Conservation (phyloP, 2,888 invertebrate species). For the Tuta absoluta region DNA sequence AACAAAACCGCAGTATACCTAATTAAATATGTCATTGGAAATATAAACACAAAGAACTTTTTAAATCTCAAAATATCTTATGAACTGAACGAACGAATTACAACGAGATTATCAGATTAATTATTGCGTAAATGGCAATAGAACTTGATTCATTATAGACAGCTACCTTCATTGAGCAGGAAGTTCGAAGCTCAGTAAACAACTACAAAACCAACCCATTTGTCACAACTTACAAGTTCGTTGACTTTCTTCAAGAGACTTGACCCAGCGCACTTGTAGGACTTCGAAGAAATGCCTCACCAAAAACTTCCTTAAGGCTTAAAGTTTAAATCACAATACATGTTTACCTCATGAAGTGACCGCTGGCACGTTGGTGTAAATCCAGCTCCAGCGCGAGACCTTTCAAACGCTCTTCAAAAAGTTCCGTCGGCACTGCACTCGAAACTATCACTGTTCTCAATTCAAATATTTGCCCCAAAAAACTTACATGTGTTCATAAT, state of each 20-base stretch:
- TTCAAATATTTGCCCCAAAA: constrained; percentile 10
- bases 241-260: constrained; percentile 41
- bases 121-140: not conserved
- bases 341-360: constrained; percentile 86
- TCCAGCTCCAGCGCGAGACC: constrained; percentile 88
- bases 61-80: not conserved
- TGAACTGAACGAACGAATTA: not conserved
- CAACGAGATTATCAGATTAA: not conserved
- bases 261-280: constrained; percentile 29
- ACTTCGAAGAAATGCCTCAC: constrained; percentile 1
- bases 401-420: constrained; percentile 56
- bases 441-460: constrained; percentile 41
- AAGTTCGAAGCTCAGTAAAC: constrained; percentile 32
- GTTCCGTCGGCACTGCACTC: constrained; percentile 59
- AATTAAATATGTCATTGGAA: no score
- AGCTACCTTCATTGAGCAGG: constrained; percentile 14
- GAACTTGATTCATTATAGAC: constrained; percentile 7
- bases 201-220: constrained; percentile 45
- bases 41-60: not conserved
- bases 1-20: no score
- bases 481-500: constrained; percentile 50
- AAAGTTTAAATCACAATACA: constrained; percentile 12
- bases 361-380: constrained; percentile 88
- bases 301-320: not conserved
- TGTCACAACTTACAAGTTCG: constrained; percentile 47